Evolutionary conservation across 2,113 vertebrate genomes (phyloP).

Genomic region (Gracilinanus agilis): DNA sequence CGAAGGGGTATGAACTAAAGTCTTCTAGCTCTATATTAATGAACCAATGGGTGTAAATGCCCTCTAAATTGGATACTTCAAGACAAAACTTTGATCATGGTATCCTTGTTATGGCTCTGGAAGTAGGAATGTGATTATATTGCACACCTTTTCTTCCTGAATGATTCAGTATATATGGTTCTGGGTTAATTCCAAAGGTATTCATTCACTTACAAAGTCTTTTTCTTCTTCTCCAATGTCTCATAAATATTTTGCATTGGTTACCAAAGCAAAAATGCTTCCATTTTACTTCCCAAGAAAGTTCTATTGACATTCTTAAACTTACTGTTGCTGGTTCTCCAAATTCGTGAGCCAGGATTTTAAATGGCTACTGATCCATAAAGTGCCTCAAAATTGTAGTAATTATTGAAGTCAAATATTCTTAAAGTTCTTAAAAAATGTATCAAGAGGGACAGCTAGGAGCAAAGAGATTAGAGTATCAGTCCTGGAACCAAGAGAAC

Average conservation of each 20-base stretch:
- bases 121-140: not conserved
- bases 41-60: not conserved
- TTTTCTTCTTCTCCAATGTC: conserved; percentile 21
- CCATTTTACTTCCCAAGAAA: conserved; percentile 20
- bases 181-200: not conserved
- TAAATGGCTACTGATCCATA: not conserved
- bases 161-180: not conserved
- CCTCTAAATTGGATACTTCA: not conserved
- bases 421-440: not conserved
- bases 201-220: not conserved
- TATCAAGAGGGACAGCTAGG: conserved; percentile 12
- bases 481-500: too few species aligned
- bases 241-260: conserved; percentile 26
- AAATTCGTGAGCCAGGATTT: not conserved
- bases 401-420: not conserved
- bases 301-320: not conserved
- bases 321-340: not conserved
- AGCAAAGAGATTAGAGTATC: too few species aligned
- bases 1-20: not conserved
- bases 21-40: not conserved
- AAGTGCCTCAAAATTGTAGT: not conserved
- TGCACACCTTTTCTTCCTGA: not conserved
- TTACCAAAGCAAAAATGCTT: conserved; percentile 21
- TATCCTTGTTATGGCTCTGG: not conserved
- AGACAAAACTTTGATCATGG: not conserved